Evolutionary conservation across 2,113 vertebrate species (phyloP), one percentile per base, ranked within the genome.

Genomic region (Anoplopoma fimbria): DNA sequence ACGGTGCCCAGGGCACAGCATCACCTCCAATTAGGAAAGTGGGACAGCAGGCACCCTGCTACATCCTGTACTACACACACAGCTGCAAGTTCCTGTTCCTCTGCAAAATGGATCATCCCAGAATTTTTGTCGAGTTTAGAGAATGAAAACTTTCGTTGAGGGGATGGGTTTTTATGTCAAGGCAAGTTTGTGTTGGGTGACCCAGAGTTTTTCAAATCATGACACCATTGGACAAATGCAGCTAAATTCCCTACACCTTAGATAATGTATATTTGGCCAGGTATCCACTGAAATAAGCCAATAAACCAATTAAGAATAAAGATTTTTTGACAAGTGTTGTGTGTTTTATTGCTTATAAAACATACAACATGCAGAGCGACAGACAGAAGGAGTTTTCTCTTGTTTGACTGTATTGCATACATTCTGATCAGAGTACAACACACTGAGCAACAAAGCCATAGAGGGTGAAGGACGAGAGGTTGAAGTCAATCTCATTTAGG

Each of bases 1-100:
- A 65, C 49, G 60, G 67, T 1, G 86, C 89, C 87, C 82, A 17
- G 73, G 73, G 86, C 83, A 27, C 57, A 86, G 69, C 62, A 63
- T 63, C 86, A 61, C 60, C 86, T 80, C 89, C 87, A 91, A 91
- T 93, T 88, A 91, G 82, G 71, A 80, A 53, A 82, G 64, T 9
- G 3, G 51, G 38, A 71, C 60, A 74, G 68, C 69, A 36, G 27
- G 6, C 31, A 25, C 13, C 33, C 69, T 65, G 80, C 83, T 58
- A 31, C 57, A 69, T 17, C 60, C 42, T 33, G 69, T n/a, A 25
- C 72, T 15, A 23, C 51, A 70, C 69, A 76, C 69, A 83, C 55
- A 40, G 45, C 74, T 75, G 65, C 12, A 45, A 34, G 25, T 49
- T 85, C 69, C 68, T 82, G 67, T 31, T 70, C 49, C 64, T 64